Percentiles rank a stretch among this genome's conserved stretches.
Evolutionary conservation across 2,888 invertebrate species (phyloP).

Genomic region (Tiphia femorata): DNA sequence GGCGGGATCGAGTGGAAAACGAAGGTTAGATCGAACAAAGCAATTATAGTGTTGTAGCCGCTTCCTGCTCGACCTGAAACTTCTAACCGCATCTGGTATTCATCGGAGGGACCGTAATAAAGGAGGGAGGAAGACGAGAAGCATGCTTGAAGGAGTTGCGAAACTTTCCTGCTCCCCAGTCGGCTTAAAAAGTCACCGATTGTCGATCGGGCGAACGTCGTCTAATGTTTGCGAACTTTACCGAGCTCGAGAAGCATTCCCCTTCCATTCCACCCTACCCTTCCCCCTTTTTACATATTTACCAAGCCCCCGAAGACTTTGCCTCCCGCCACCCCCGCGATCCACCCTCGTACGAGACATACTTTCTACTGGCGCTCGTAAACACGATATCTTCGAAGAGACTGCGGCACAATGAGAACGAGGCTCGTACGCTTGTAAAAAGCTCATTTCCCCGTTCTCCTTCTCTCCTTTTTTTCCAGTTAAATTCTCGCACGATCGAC

Average conservation of each 20-base stretch:
- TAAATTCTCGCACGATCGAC: no score
- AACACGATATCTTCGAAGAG: conserved; percentile 4
- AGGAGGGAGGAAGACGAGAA: conserved; percentile 43
- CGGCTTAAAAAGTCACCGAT: conserved; percentile 47
- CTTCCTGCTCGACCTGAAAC: conserved; percentile 41
- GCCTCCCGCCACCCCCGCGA: conserved; percentile 2
- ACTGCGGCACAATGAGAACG: no score
- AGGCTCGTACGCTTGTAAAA: no score
- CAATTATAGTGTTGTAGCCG: conserved; percentile 51
- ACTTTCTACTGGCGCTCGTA: conserved; percentile 4
- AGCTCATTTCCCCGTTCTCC: no score
- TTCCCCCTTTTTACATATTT: conserved; percentile 37
- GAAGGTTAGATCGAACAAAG: conserved; percentile 51
- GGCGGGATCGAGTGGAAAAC: conserved; percentile 34
- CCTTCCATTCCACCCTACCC: no score
- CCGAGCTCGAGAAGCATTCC: conserved; percentile 5
- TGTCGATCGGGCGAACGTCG: conserved; percentile 40
- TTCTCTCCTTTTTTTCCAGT: no score
- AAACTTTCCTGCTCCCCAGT: conserved; percentile 38
- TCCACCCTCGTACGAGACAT: background rate
- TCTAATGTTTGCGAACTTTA: conserved; percentile 30
- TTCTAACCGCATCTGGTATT: conserved; percentile 53
- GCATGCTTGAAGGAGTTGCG: conserved; percentile 41
- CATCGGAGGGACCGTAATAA: conserved; percentile 50
- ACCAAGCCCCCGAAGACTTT: conserved; percentile 15